Conservation (phyloP, 2,888 invertebrate genomes). For the Cybosia mesomella region DNA sequence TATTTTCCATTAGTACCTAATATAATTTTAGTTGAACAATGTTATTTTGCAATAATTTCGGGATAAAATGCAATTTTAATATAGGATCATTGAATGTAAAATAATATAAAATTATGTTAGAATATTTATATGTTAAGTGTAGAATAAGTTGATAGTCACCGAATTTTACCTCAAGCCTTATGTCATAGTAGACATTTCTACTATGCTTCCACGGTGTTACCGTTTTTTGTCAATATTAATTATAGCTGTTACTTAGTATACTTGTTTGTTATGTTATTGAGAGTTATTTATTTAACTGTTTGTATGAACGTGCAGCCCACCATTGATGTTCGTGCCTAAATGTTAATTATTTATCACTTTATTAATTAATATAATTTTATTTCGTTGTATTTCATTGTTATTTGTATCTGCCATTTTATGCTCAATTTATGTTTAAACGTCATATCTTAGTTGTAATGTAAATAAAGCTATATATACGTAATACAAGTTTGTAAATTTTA, state of each 20-base stretch:
- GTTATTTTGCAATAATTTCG: conserved; percentile 4
- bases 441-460: conserved; percentile 55
- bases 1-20: conserved; percentile 3
- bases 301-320: conserved; percentile 40
- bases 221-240: conserved; percentile 23
- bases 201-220: conserved; percentile 29
- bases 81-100: neutral
- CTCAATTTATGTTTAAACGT: conserved; percentile 50
- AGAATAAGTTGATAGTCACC: conserved; percentile 56
- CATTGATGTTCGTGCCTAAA: conserved; percentile 43
- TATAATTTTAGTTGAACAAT: neutral
- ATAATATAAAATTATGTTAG: conserved; percentile 8
- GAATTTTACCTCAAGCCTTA: conserved; percentile 63
- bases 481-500: conserved; percentile 67
- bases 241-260: conserved; percentile 28
- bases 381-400: conserved; percentile 37
- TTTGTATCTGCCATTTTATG: conserved; percentile 47
- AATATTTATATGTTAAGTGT: conserved; percentile 21
- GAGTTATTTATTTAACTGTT: conserved; percentile 39
- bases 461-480: conserved; percentile 55
- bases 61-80: conserved; percentile 16
- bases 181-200: conserved; percentile 16
- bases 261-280: conserved; percentile 23
- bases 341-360: conserved; percentile 36
- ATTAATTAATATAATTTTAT: conserved; percentile 23